Base-by-base conservation (phyloP, 2,888 invertebrate genomes). In the Macrophya annulata region DNA sequence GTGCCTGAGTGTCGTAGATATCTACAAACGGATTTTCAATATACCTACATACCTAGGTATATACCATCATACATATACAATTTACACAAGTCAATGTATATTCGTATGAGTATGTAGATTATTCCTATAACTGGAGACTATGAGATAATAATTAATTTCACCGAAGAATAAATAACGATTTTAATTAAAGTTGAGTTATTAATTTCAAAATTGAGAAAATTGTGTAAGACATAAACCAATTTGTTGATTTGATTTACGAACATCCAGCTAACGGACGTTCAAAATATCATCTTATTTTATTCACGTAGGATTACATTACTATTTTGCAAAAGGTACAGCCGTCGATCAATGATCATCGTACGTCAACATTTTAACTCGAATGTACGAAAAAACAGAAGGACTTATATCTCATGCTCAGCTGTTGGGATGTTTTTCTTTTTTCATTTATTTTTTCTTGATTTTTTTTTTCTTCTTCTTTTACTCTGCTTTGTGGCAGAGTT, bases 41-140 rank as follows among this genome's bases (percentile, higher is more conserved):
- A 71, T 9, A 71, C 3, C 1, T 31, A 31, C 31, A 1, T 31
- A 31, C 31, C 31, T 31, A n/a, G n/a, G n/a, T n/a, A n/a, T n/a
- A n/a, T n/a, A n/a, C n/a, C n/a, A n/a, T n/a, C n/a, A 3, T 21
- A 25, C 62, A 25, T 62, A 3, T 62, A 62, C 25, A 25, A 62
- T 62, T 62, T 12, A 12, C 62, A 62, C 62, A 25, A 62, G 21
- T 25, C n/a, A n/a, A n/a, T 17, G 17, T 37, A 17, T 71, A 71
- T 12, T n/a, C 15, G 37, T 40, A 40, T 71, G 71, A 40, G 17
- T 71, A 71, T 71, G 71, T 71, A 71, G 71, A 71, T 71, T 71
- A 71, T 37, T 40, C 71, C 37, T 1, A n/a, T 40, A n/a, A n/a
- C 71, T 15, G 40, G 17, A 40, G 71, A n/a, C 40, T 71, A 71